Conservation (phyloP, 2,113 vertebrate species). For the Gasterosteus nipponicus region DNA sequence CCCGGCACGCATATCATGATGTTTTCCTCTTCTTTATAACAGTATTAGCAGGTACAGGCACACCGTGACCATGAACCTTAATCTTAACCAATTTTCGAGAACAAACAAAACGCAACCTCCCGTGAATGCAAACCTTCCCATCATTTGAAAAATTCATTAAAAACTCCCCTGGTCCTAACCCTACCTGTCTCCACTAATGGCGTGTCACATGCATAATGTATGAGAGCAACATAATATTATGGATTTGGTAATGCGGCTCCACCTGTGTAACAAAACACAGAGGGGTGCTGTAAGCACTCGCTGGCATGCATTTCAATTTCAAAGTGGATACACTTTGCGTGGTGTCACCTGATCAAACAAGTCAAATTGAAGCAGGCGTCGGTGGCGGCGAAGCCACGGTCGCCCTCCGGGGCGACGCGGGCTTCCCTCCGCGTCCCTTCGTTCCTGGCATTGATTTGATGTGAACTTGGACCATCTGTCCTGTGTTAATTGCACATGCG, state of each 20-base stretch:
- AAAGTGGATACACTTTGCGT: conserved; percentile 41
- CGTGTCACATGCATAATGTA: conserved; percentile 70
- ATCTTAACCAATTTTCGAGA: conserved; percentile 72
- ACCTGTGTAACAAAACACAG: conserved; percentile 58
- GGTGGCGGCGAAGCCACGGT: conserved; percentile 39
- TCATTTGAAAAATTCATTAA: conserved; percentile 73
- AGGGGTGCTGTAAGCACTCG: conserved; percentile 44
- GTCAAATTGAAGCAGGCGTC: conserved; percentile 55
- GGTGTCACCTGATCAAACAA: conserved; percentile 71
- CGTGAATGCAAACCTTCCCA: conserved; percentile 63
- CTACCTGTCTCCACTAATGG: conserved; percentile 63
- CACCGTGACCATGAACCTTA: conserved; percentile 52
- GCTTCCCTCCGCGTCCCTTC: conserved; percentile 60
- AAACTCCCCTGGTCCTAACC: conserved; percentile 25
- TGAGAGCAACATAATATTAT: conserved; percentile 61
- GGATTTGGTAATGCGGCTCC: conserved; percentile 52
- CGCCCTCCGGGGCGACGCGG: conserved; percentile 40
- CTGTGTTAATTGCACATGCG: conserved; percentile 67
- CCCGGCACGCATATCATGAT: conserved; percentile 13
- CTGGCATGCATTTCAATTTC: conserved; percentile 62
- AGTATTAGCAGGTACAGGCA: conserved; percentile 44
- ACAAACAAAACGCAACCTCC: conserved; percentile 65
- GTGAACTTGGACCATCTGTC: conserved; percentile 76
- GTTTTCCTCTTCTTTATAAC: conserved; percentile 40
- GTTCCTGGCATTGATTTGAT: conserved; percentile 59